phyloP scores from a whole-genome alignment of 2,888 invertebrate genomes.

The Oscheius myriophilus region DNA sequence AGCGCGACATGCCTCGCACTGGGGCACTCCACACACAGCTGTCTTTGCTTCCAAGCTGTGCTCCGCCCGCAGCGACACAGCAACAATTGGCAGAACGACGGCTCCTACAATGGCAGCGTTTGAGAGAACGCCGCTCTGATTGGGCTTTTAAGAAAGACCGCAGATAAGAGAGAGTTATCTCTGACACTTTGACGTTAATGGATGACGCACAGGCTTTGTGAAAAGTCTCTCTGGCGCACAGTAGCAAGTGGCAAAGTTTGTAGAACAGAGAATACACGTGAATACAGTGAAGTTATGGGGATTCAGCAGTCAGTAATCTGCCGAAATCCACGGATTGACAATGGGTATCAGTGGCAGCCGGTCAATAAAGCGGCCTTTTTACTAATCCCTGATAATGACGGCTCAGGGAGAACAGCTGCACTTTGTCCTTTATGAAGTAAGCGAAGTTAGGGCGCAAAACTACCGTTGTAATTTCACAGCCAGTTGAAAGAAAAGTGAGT shows the following conservation, averaged over 20 bases:
- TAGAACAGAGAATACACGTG: no score
- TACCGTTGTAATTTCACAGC: background rate
- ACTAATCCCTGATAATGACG: no score
- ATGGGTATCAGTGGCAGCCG: no score
- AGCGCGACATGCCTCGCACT: conserved; percentile 36
- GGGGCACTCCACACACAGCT: conserved; percentile 23
- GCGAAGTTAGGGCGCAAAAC: background rate
- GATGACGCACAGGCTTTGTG: background rate
- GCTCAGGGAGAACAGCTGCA: background rate
- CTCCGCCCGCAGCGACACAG: background rate
- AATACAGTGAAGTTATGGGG: background rate
- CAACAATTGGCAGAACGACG: conserved; percentile 6
- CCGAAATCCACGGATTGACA: no score
- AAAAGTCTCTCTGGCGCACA: background rate
- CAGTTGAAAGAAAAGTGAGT: background rate
- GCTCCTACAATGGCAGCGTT: no score
- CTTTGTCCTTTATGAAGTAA: background rate
- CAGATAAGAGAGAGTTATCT: background rate
- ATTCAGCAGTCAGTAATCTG: background rate
- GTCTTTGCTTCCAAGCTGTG: conserved; percentile 20
- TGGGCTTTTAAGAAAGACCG: background rate
- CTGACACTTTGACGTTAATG: conserved; percentile 17
- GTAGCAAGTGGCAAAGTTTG: no score
- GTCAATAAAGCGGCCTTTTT: no score
- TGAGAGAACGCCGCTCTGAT: no score